Conservation (phyloP, 2,797 vertebrate species). For the Melanotaenia boesemani region DNA sequence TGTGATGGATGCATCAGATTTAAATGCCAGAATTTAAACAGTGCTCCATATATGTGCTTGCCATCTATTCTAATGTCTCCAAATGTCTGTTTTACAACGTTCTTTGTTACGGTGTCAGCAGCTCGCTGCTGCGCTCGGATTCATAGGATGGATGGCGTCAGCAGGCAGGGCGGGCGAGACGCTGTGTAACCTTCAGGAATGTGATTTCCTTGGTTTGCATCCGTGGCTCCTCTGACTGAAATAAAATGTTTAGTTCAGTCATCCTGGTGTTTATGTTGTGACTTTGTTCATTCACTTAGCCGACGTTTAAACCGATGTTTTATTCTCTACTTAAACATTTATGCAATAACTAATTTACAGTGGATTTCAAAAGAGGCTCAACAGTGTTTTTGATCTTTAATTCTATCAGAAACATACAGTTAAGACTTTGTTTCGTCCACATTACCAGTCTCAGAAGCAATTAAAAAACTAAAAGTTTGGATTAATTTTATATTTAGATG, state of each 20-base stretch:
- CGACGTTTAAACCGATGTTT: no score
- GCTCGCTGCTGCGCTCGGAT: constrained; percentile 8
- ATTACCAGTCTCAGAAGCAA: no score
- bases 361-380: no score
- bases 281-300: neutral
- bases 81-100: constrained; percentile 50
- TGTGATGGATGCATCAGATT: constrained; percentile 25
- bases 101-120: constrained; percentile 34
- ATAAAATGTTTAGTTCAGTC: constrained; percentile 61
- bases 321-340: no score
- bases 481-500: no score
- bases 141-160: neutral
- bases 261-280: constrained; percentile 10
- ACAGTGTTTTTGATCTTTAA: neutral
- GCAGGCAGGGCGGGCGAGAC: neutral
- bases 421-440: no score
- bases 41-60: constrained; percentile 13
- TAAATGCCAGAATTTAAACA: constrained; percentile 43
- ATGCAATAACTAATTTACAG: neutral
- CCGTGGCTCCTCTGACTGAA: constrained; percentile 41
- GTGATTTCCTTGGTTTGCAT: constrained; percentile 30
- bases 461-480: no score
- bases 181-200: constrained; percentile 23
- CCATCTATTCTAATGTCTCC: constrained; percentile 17
- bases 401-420: no score